Evolutionary conservation across 2,888 invertebrate species (phyloP).

Genomic region (Meteorus colon): DNA sequence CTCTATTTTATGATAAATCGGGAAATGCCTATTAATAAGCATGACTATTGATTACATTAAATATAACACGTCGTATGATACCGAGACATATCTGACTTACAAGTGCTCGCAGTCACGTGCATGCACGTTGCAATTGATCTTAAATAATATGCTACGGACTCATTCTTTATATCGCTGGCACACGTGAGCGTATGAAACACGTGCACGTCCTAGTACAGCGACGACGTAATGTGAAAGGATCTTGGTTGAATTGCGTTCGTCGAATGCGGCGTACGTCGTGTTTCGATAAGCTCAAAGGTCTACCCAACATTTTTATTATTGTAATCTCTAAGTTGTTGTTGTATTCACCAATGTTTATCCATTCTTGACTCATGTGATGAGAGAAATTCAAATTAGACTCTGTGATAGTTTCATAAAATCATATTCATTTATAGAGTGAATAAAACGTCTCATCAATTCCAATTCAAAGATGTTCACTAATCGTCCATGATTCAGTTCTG

Average conservation of each 20-base stretch:
- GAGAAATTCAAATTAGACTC: too few relatives aligned
- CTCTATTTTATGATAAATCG: too few relatives aligned
- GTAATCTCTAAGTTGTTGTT: too few relatives aligned
- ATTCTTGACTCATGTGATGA: too few relatives aligned
- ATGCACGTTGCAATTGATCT: not conserved
- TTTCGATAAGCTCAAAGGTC: not conserved
- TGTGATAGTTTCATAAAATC: too few relatives aligned
- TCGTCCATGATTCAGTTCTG: too few relatives aligned
- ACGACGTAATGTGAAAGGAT: constrained; percentile 31
- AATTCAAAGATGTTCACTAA: not conserved
- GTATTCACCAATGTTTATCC: too few relatives aligned
- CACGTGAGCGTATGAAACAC: constrained; percentile 48
- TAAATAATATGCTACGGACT: not conserved
- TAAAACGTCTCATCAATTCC: not conserved
- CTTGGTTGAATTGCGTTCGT: not conserved
- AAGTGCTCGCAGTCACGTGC: constrained; percentile 30
- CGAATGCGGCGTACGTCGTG: not conserved
- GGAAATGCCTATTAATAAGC: too few relatives aligned
- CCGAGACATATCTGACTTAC: not conserved
- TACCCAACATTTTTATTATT: too few relatives aligned
- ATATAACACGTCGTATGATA: too few relatives aligned
- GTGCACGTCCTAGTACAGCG: constrained; percentile 43
- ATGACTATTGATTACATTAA: too few relatives aligned
- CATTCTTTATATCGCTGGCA: constrained; percentile 20
- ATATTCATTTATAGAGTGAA: not conserved